Evolutionary conservation across 2,113 vertebrate species (phyloP).

Genomic region (Electrona antarctica): DNA sequence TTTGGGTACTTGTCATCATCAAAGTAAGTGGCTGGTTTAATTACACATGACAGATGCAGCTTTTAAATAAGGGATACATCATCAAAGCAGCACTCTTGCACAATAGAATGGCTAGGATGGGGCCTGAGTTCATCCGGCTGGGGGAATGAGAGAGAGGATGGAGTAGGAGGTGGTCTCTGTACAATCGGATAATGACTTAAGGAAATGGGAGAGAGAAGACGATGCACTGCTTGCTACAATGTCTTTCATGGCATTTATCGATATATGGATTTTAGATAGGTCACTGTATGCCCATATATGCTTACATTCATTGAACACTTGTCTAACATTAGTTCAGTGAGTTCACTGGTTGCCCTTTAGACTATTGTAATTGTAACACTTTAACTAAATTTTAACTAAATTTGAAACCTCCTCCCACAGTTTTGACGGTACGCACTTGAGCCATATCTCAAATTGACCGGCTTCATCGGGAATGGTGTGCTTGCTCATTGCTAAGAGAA

Average conservation of each 20-base stretch:
- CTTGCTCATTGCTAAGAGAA: too few relatives aligned
- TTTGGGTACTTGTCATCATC: slow-evolving; percentile 70
- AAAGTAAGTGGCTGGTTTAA: slow-evolving; percentile 79
- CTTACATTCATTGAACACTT: too few relatives aligned
- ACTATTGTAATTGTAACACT: too few relatives aligned
- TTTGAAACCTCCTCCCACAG: too few relatives aligned
- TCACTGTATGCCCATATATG: too few relatives aligned
- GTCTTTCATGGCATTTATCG: slow-evolving; percentile 1
- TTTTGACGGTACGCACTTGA: too few relatives aligned
- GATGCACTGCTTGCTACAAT: slow-evolving; percentile 10
- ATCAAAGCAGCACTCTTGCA: slow-evolving; percentile 71
- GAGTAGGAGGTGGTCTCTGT: background rate
- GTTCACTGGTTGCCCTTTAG: too few relatives aligned
- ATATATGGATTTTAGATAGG: too few relatives aligned
- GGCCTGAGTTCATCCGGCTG: slow-evolving; percentile 47
- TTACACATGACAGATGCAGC: slow-evolving; percentile 80
- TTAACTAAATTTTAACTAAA: too few relatives aligned
- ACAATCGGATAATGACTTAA: slow-evolving; percentile 12
- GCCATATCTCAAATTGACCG: too few relatives aligned
- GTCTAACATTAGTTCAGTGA: too few relatives aligned
- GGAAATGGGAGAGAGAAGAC: slow-evolving; percentile 16
- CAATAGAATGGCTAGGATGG: slow-evolving; percentile 54
- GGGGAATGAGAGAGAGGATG: slow-evolving; percentile 5
- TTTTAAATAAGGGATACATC: slow-evolving; percentile 79
- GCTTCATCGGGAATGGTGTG: too few relatives aligned